Percentiles rank a stretch among this genome's conserved stretches.
Conservation (phyloP, 30 jellyfish, hydroid and myxozoan genomes). For the Catostylus mosaicus region DNA sequence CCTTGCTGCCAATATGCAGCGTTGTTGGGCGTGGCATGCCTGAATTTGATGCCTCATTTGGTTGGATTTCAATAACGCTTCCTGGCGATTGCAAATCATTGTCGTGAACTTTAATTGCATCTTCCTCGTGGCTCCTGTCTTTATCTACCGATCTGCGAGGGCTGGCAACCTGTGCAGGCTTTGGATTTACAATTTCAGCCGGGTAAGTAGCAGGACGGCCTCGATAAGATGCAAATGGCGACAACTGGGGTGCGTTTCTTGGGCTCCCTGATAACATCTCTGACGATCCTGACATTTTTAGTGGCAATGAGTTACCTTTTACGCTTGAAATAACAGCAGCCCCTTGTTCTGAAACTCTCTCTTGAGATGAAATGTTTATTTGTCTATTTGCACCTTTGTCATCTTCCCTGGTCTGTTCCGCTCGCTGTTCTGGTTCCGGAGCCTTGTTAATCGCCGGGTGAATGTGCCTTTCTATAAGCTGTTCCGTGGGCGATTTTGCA, state of each 20-base stretch:
- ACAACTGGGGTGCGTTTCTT: conserved; percentile 60
- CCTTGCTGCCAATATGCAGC: conserved; percentile 50
- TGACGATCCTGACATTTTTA: conserved; percentile 44
- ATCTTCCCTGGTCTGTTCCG: not conserved
- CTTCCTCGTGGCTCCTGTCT: conserved; percentile 27
- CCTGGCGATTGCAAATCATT: conserved; percentile 10
- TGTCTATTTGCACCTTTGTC: not conserved
- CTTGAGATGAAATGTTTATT: conserved; percentile 26
- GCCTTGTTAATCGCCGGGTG: conserved; percentile 42
- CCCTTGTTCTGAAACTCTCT: conserved; percentile 18
- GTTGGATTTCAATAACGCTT: conserved; percentile 6
- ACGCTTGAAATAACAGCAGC: conserved; percentile 53
- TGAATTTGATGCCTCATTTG: conserved; percentile 25
- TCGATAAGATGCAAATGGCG: conserved; percentile 67
- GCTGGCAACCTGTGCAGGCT: conserved; percentile 32
- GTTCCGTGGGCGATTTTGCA: conserved; percentile 53
- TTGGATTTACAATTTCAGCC: conserved; percentile 57
- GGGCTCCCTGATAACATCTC: conserved; percentile 63
- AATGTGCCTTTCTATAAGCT: conserved; percentile 38
- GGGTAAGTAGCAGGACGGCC: conserved; percentile 74
- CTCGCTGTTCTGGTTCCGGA: conserved; percentile 4
- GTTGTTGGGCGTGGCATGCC: conserved; percentile 58
- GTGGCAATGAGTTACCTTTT: conserved; percentile 17
- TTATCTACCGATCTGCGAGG: conserved; percentile 38
- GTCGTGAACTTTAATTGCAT: conserved; percentile 11